These are phyloP conservation scores for Scylla paramamosain DNA, from an alignment of 1,140 invertebrate species.

Conservation along the genomic window DNA sequence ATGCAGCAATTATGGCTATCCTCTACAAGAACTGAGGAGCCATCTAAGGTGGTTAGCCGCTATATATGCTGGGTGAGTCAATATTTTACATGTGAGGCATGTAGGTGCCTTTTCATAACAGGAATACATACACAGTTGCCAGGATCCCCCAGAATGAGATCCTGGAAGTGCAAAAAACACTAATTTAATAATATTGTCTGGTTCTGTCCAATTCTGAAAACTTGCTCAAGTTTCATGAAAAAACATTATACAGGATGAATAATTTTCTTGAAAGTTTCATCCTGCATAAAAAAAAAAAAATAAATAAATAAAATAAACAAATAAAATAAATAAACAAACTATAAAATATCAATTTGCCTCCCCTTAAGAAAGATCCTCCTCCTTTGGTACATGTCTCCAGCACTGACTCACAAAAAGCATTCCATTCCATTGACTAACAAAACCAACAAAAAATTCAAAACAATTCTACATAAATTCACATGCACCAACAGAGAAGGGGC, in stretches of 20 bases:
- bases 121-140: constrained; percentile 66
- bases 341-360: too few species aligned
- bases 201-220: neutral
- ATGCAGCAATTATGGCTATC: neutral
- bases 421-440: too few species aligned
- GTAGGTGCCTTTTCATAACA: neutral
- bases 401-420: too few species aligned
- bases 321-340: too few species aligned
- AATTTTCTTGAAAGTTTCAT: too few species aligned
- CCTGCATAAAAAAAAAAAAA: neutral
- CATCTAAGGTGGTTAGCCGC: neutral
- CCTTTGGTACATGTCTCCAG: neutral
- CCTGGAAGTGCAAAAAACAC: constrained; percentile 51
- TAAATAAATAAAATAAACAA: neutral
- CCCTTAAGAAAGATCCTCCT: too few species aligned
- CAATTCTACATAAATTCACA: too few species aligned
- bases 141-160: constrained; percentile 56
- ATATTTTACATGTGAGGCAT: neutral
- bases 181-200: neutral
- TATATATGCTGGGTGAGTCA: neutral
- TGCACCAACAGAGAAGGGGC: too few species aligned
- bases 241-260: neutral
- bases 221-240: neutral
- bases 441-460: too few species aligned
- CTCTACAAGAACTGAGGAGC: neutral